Conservation (phyloP, 2,888 invertebrate genomes). For the Phymatocera aterrima region DNA sequence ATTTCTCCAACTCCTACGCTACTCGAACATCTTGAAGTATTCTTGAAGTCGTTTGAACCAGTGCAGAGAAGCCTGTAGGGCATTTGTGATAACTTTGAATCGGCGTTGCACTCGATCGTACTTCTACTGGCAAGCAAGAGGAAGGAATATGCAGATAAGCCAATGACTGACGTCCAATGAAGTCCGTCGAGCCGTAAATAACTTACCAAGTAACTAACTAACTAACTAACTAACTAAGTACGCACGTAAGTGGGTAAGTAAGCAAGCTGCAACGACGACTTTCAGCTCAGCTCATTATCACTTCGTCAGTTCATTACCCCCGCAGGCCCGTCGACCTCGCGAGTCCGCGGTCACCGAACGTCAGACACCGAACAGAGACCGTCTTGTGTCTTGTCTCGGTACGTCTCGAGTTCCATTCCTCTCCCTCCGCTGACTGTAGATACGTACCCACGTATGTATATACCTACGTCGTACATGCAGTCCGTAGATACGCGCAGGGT, state of each 20-base stretch:
- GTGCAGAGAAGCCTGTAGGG: not conserved
- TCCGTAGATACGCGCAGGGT: no score
- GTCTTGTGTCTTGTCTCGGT: not conserved
- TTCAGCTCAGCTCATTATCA: constrained; percentile 41
- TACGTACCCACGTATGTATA: no score
- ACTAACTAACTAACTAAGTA: not conserved
- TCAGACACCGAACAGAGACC: not conserved
- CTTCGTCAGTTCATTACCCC: constrained; percentile 41
- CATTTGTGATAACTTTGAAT: not conserved
- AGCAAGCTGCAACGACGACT: not conserved
- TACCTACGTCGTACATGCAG: no score
- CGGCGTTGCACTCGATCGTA: not conserved
- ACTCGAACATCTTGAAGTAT: not conserved
- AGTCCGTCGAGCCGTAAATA: constrained; percentile 8
- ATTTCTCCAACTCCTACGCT: not conserved
- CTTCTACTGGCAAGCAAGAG: no score
- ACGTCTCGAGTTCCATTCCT: not conserved
- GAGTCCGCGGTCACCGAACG: constrained; percentile 1
- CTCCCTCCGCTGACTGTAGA: not conserved
- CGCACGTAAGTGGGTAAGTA: not conserved
- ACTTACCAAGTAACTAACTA: no score
- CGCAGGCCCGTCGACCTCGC: constrained; percentile 27
- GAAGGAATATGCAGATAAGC: constrained; percentile 12
- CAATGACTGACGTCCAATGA: constrained; percentile 36
- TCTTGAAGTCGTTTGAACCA: not conserved